Evolutionary conservation across 2,113 vertebrate genomes (phyloP), one percentile per base, ranked within the genome.

Genomic region (Trichechus manatus): DNA sequence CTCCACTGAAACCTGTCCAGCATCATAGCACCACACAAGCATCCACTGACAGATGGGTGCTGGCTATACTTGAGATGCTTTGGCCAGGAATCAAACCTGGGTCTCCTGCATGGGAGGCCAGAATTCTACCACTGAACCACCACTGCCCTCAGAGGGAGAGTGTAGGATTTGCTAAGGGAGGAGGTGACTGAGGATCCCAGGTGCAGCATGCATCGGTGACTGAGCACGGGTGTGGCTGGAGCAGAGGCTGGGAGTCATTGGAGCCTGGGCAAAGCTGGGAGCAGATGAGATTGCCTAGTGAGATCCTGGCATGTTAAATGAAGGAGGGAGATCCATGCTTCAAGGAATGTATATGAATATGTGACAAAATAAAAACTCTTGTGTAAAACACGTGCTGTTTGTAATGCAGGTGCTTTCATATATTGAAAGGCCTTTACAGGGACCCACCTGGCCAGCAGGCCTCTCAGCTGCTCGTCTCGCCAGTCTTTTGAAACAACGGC

Each of bases 271-370:
- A 7, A 72, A 33, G 92, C 25, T 29, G 33, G 8, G 2, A 4
- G 15, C 6, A 1, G 23, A 7, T 1, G 5, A 61, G 33, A 31
- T 42, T 3, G 3, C 78, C 36, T 0, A 0, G 2, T 20, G 13
- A 27, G 13, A 14, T 5, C 39, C 8, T 14, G 56, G 29, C 27
- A 1, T 5, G 9, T 39, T 23, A 13, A 74, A 19, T 39, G 31
- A 36, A 42, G 31, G 1, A 6, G 9, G 27, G 27, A 78, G 50
- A 42, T 20, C 47, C 20, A 33, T 1, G 9, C 50, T 63, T n/a
- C 87, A 42, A 11, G 80, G 53, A 27, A 33, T 59, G 36, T 61
- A 13, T 22, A 1, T 3, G 19, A 77, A 29, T 56, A 23, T 39
- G 11, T n/a, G 66, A 39, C 81, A 72, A 31, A 82, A 27, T 86